phyloP scores from a whole-genome alignment of 1,140 invertebrate species.

The Phocides pigmalion region DNA sequence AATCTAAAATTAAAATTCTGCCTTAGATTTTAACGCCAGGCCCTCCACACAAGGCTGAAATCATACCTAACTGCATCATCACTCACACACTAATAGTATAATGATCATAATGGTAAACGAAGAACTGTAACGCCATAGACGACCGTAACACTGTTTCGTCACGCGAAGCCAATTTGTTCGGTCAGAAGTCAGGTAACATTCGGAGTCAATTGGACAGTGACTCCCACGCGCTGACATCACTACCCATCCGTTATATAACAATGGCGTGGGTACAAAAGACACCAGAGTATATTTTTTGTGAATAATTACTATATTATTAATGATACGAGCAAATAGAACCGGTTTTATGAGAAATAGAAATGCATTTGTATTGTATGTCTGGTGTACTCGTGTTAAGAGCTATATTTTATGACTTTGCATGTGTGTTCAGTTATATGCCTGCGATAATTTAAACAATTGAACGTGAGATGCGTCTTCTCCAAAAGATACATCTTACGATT shows the following conservation, averaged over 20 bases:
- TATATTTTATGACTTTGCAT: too few relatives aligned
- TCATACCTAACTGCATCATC: too few relatives aligned
- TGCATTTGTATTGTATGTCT: slow-evolving; percentile 4
- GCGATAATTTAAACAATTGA: too few relatives aligned
- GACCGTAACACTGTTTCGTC: slow-evolving; percentile 16
- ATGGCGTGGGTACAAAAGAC: slow-evolving; percentile 13
- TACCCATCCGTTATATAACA: slow-evolving; percentile 24
- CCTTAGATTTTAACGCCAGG: too few relatives aligned
- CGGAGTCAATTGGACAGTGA: slow-evolving; percentile 42
- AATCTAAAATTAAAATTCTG: too few relatives aligned
- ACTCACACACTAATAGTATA: too few relatives aligned
- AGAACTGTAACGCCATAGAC: not conserved
- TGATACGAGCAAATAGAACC: not conserved
- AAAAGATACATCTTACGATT: too few relatives aligned
- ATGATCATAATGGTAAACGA: not conserved
- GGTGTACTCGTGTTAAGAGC: not conserved
- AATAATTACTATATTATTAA: slow-evolving; percentile 16
- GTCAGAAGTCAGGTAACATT: slow-evolving; percentile 52
- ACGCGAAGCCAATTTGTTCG: slow-evolving; percentile 39
- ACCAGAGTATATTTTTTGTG: slow-evolving; percentile 2
- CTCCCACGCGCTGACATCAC: slow-evolving; percentile 45
- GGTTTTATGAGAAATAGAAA: slow-evolving; percentile 8
- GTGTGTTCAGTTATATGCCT: too few relatives aligned
- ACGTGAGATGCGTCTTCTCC: too few relatives aligned
- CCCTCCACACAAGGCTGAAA: too few relatives aligned